Percentiles rank a stretch among this genome's conserved stretches.
These are phyloP conservation scores for Syrphus vitripennis DNA, from an alignment of 2,888 invertebrate genomes.

Conservation along the genomic window DNA sequence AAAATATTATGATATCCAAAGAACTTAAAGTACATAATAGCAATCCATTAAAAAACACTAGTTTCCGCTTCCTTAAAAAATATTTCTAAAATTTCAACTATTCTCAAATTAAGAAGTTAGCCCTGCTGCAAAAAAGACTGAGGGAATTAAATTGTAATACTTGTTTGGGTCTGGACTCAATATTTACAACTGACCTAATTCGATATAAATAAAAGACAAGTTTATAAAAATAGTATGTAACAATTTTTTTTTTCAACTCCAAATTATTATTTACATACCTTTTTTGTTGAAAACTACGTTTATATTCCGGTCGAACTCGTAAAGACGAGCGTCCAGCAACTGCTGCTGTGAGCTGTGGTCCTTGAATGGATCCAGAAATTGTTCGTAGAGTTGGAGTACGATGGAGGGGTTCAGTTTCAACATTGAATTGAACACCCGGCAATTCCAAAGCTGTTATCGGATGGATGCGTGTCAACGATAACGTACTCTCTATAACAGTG, in stretches of 20 bases:
- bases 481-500: conserved; percentile 80
- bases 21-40: too few species aligned
- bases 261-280: conserved; percentile 77
- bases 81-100: too few species aligned
- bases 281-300: conserved; percentile 79
- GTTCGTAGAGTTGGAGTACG: conserved; percentile 73
- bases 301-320: conserved; percentile 76
- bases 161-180: too few species aligned
- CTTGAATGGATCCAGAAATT: conserved; percentile 74
- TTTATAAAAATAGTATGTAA: too few species aligned
- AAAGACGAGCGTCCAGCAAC: conserved; percentile 77
- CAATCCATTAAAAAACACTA: too few species aligned
- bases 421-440: conserved; percentile 80
- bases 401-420: conserved; percentile 76
- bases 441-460: conserved; percentile 80
- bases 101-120: too few species aligned
- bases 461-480: conserved; percentile 81
- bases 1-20: too few species aligned
- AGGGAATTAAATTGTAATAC: too few species aligned
- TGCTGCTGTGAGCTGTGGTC: conserved; percentile 75
- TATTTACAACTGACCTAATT: too few species aligned
- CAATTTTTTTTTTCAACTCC: background rate
- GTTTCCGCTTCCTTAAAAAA: too few species aligned
- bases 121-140: too few species aligned
- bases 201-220: too few species aligned